A percentile compares a stretch with the other conserved stretches of the same genome.
Conservation (phyloP, 2,797 vertebrate species). For the Melanotaenia boesemani region DNA sequence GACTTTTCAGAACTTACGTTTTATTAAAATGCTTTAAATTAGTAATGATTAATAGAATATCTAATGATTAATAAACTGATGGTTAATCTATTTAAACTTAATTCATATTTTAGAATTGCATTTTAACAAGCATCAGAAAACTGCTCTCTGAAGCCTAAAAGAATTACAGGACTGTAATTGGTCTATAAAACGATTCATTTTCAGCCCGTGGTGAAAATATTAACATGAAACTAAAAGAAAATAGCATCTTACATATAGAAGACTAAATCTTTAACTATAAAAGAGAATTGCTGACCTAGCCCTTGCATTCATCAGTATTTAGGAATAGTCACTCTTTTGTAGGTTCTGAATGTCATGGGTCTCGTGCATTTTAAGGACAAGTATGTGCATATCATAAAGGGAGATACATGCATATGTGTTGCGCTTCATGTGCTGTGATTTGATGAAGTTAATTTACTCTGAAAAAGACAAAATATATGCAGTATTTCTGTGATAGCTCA, state of each 20-base stretch:
- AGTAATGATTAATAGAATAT: background rate
- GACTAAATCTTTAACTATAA: background rate
- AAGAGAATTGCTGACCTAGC: background rate
- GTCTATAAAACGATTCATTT: background rate
- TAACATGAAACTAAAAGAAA: no score
- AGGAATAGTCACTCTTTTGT: background rate
- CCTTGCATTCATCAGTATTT: background rate
- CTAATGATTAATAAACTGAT: background rate
- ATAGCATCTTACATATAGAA: background rate
- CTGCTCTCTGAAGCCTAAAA: background rate
- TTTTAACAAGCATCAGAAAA: background rate
- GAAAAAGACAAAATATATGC: background rate
- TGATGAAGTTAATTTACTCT: background rate
- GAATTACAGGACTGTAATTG: no score
- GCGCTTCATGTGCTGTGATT: background rate
- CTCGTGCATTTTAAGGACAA: background rate
- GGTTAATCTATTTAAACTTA: background rate
- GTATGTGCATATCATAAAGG: background rate
- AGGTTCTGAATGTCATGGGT: background rate
- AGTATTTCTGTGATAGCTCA: background rate
- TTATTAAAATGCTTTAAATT: background rate
- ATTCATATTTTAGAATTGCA: background rate
- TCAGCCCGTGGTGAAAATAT: background rate
- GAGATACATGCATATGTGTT: background rate
- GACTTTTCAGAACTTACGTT: background rate